phyloP scores from a whole-genome alignment of 2,113 vertebrate genomes.

The Turnix velox region DNA sequence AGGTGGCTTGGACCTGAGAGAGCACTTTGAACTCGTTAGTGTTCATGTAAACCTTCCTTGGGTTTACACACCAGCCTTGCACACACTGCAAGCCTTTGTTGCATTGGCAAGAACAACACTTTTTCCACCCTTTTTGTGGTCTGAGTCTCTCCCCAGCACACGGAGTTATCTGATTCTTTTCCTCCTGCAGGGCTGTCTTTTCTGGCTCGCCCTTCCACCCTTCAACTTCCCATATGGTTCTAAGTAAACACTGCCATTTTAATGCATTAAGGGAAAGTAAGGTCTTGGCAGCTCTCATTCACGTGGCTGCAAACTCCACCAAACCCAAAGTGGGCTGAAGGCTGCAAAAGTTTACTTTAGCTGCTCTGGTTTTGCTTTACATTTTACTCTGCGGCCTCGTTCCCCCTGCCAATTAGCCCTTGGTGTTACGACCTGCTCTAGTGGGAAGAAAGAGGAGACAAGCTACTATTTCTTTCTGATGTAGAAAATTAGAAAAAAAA shows the following conservation, averaged over 20 bases:
- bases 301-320: conserved; percentile 28
- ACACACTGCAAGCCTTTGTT: not conserved
- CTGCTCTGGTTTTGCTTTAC: conserved; percentile 60
- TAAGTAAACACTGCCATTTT: conserved; percentile 46
- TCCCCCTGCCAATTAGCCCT: conserved; percentile 47
- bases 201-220: not conserved
- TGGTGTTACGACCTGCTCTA: conserved; percentile 46
- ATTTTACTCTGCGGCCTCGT: conserved; percentile 41
- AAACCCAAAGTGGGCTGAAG: conserved; percentile 54
- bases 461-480: conserved; percentile 58
- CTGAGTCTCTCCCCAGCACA: not conserved
- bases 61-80: not conserved
- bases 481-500: conserved; percentile 51
- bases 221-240: conserved; percentile 48
- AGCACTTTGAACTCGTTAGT: not conserved
- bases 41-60: not conserved
- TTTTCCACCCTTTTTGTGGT: conserved; percentile 20
- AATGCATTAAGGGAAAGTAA: conserved; percentile 34
- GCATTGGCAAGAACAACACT: not conserved
- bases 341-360: conserved; percentile 53
- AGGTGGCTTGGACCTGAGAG: not conserved
- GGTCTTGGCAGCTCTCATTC: conserved; percentile 48
- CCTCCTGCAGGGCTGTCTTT: conserved; percentile 19
- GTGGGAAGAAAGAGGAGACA: conserved; percentile 47
- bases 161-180: conserved; percentile 35